Evolutionary conservation across 1,140 invertebrate species (phyloP), one percentile per base, ranked within the genome.

Genomic region (Drosophila quadrilineata): DNA sequence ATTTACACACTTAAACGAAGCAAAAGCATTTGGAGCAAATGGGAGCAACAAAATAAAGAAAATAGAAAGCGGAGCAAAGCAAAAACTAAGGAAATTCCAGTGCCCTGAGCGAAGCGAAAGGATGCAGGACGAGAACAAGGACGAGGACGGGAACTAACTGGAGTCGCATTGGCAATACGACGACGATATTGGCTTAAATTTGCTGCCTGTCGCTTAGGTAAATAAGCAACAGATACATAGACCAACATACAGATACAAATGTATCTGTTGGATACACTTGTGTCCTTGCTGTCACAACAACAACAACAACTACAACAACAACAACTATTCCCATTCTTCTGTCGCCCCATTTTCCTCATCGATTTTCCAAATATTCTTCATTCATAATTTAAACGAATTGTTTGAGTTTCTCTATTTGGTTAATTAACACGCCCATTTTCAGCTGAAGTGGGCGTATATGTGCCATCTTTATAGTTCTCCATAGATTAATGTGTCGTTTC

Each of bases 1-100:
- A 66, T 66, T 66, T 66, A 66, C 56, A 66, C 63, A 66, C 63
- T 66, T 66, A 59, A 66, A 66, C 63, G 63, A 60, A 38, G 56
- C 38, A 66, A 60, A 45, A 65, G 43, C 53, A 50, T 59, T 59
- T 49, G 17, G n/a, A 31, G 56, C 45, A 59, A 45, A 22, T 17
- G 36, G 12, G 22, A 35, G 43, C 6, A 31, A 45, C n/a, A 36
- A 43, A 43, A n/a, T 6, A 35, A 12, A 8, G 35, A 19, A 40
- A 9, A 40, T 14, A 41, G 19, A 41, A 19, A 22, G 17, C 19
- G 33, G 3, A 19, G 22, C 9, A 24, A 22, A 8, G 21, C 6
- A 46, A 17, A 45, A 33, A 43, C 53, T 46, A 35, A 45, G 53
- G 22, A 57, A 57, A 40, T 31, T 40, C 17, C 38, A 8, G 50